Base-by-base conservation (phyloP, 2,888 invertebrate genomes). In the Actias luna region DNA sequence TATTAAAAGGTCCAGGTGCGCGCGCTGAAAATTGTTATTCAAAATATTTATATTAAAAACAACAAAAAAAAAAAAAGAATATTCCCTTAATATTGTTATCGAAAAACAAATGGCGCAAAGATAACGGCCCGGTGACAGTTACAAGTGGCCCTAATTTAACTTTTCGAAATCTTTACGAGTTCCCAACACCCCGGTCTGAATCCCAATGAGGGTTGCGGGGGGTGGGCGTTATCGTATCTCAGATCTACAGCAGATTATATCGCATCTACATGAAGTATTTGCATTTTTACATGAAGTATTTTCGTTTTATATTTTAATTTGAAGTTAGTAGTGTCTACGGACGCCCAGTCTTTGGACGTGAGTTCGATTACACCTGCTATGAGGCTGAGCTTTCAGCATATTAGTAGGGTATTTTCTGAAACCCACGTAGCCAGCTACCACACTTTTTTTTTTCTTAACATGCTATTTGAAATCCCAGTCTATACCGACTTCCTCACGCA, bases 121-220 rank as follows among this genome's bases (percentile, higher is more conserved):
- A 83, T 80, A 82, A 80, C 46, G 72, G 69, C 72, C 69, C 73
- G 76, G 73, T 75, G 84, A 84, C 84, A 79, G 80, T 81, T 77
- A 84, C 82, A 84, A 85, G 84, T 83, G 77, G 74, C 71, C 71
- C 77, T 83, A 85, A 85, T 85, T 85, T 85, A 85, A 85, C 85
- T 85, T 85, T 82, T 78, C 75, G 77, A 78, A 79, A 83, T 83
- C 83, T 83, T 83, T 77, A 78, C 78, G 80, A 80, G 78, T 77
- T 76, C 69, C 67, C 75, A 70, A 75, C 76, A 77, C 72, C 75
- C 70, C 65, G 72, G 69, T 69, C 70, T 68, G 79, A 78, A 79
- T 79, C 72, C 71, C 73, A 78, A 79, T 78, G 78, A 79, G 76
- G 69, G 46, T 25, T 18, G 36, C 29, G 55, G 10, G 22, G 10